These are phyloP conservation scores for Myotis brandtii DNA, from an alignment of 2,113 vertebrate species.

Conservation along the genomic window DNA sequence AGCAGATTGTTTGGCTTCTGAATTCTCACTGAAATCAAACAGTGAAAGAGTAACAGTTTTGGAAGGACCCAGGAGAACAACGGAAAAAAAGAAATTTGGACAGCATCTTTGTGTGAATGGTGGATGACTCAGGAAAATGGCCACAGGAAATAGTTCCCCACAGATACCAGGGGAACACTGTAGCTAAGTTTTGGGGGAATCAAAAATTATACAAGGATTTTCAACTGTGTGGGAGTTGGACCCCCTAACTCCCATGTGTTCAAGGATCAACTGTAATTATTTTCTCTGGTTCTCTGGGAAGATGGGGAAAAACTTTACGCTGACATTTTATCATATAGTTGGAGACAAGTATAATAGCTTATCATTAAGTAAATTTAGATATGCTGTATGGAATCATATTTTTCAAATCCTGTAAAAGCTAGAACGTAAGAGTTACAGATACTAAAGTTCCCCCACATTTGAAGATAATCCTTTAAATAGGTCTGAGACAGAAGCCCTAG, in stretches of 20 bases:
- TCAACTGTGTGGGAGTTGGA: not conserved
- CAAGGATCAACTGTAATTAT: not conserved
- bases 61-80: not conserved
- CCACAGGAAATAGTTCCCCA: not conserved
- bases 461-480: not conserved
- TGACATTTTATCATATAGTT: not conserved
- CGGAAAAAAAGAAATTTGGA: not conserved
- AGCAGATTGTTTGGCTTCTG: not conserved
- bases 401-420: conserved; percentile 33
- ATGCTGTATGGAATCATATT: not conserved
- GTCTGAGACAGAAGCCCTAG: not conserved
- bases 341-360: not conserved
- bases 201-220: not conserved
- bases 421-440: not conserved
- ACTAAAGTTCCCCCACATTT: not conserved
- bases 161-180: not conserved
- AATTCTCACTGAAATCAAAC: not conserved
- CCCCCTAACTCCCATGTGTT: not conserved
- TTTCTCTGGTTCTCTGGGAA: conserved; percentile 14
- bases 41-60: not conserved
- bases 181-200: not conserved
- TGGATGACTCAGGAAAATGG: not conserved
- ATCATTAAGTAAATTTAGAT: not conserved
- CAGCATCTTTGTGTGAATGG: not conserved
- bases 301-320: not conserved